Evolutionary conservation across 2,113 vertebrate species (phyloP).

Genomic region (Podarcis cretensis): DNA sequence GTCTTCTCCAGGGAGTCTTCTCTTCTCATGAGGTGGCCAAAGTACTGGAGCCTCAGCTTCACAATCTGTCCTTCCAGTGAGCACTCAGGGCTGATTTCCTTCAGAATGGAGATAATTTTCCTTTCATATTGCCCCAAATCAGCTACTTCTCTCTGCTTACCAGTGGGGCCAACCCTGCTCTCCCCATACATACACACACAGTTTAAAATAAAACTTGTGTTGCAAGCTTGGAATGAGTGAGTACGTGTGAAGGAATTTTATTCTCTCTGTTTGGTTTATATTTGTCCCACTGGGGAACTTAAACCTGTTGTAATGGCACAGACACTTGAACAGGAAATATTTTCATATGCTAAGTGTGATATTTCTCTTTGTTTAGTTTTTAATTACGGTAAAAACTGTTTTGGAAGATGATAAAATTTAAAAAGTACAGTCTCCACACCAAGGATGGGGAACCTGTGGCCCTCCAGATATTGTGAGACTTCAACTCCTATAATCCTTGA

Average conservation of each 20-base stretch:
- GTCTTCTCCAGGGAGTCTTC: no score
- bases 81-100: no score
- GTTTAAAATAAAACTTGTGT: conserved; percentile 80
- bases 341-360: conserved; percentile 90
- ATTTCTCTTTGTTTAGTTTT: conserved; percentile 91
- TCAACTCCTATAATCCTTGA: not conserved
- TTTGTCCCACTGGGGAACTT: conserved; percentile 82
- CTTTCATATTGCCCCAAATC: no score
- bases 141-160: no score
- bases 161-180: no score
- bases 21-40: no score
- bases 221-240: conserved; percentile 82
- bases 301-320: conserved; percentile 88
- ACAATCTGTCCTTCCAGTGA: no score
- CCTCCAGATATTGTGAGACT: not conserved
- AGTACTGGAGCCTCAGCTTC: no score
- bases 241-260: conserved; percentile 82
- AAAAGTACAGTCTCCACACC: not conserved
- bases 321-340: conserved; percentile 84
- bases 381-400: conserved; percentile 89
- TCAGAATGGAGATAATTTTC: no score
- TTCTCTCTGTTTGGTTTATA: conserved; percentile 77
- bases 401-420: conserved; percentile 75
- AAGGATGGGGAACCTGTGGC: not conserved
- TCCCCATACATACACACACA: conserved; percentile 1